A percentile compares a stretch with the other conserved stretches of the same genome.
These are phyloP conservation scores for Cyclophora punctaria DNA, from an alignment of 2,888 invertebrate genomes.

Conservation along the genomic window DNA sequence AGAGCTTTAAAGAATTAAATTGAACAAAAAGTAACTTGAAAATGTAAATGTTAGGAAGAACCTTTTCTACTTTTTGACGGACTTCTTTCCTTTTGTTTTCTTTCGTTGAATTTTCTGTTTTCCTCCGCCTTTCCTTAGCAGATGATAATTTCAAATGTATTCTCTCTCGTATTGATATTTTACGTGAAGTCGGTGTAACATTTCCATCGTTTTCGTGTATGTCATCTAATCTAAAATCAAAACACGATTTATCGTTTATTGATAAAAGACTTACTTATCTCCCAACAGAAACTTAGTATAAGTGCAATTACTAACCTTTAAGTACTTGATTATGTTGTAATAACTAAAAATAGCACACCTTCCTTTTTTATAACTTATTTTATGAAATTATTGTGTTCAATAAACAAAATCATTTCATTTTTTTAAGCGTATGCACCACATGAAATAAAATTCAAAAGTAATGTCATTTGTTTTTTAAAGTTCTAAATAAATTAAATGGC, in stretches of 20 bases:
- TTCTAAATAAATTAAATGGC: too few relatives aligned
- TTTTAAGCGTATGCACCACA: too few relatives aligned
- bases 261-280: not conserved
- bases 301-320: too few relatives aligned
- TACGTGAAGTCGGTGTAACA: constrained; percentile 26
- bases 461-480: too few relatives aligned
- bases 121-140: constrained; percentile 35
- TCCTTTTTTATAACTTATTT: too few relatives aligned
- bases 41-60: constrained; percentile 28
- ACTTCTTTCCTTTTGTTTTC: constrained; percentile 39
- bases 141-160: constrained; percentile 45
- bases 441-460: too few relatives aligned
- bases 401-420: too few relatives aligned
- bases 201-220: constrained; percentile 38
- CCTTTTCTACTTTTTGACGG: constrained; percentile 50
- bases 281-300: too few relatives aligned
- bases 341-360: too few relatives aligned
- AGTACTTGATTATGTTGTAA: too few relatives aligned
- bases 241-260: not conserved
- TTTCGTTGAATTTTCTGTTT: constrained; percentile 25
- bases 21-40: constrained; percentile 16
- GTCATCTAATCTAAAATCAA: constrained; percentile 43
- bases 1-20: constrained; percentile 18
- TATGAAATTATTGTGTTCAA: too few relatives aligned
- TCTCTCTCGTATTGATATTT: constrained; percentile 45